These are phyloP conservation scores for Drosophila arawakana DNA, from an alignment of 1,140 invertebrate genomes.

Conservation along the genomic window DNA sequence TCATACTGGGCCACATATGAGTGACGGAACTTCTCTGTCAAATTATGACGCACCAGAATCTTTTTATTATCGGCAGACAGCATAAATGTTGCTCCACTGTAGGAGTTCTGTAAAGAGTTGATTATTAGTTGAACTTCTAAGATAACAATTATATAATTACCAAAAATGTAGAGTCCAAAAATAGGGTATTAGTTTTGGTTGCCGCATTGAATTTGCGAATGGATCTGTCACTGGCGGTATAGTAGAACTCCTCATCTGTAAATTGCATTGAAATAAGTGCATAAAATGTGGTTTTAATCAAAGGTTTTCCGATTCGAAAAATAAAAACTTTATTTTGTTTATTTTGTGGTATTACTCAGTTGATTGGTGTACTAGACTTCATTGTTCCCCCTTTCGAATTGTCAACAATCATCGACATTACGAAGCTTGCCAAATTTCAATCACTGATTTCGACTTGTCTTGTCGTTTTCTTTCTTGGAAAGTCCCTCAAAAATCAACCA, in stretches of 20 bases:
- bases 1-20: constrained; percentile 81
- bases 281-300: neutral
- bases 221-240: constrained; percentile 80
- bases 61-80: constrained; percentile 74
- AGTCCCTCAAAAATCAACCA: neutral
- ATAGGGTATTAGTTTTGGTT: constrained; percentile 64
- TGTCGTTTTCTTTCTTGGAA: neutral
- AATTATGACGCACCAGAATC: constrained; percentile 73
- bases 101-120: constrained; percentile 52
- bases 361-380: neutral
- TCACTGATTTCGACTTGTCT: neutral
- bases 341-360: constrained; percentile 2
- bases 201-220: constrained; percentile 86
- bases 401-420: neutral
- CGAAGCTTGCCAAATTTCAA: constrained; percentile 27
- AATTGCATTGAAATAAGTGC: neutral
- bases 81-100: constrained; percentile 59
- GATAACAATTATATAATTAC: constrained; percentile 65
- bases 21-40: constrained; percentile 72
- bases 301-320: no score
- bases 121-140: neutral
- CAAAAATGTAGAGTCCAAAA: constrained; percentile 83
- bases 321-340: neutral
- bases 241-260: constrained; percentile 85
- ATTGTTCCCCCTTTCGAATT: neutral